phyloP scores from a whole-genome alignment of 2,888 invertebrate species.

The Andricus curvator region DNA sequence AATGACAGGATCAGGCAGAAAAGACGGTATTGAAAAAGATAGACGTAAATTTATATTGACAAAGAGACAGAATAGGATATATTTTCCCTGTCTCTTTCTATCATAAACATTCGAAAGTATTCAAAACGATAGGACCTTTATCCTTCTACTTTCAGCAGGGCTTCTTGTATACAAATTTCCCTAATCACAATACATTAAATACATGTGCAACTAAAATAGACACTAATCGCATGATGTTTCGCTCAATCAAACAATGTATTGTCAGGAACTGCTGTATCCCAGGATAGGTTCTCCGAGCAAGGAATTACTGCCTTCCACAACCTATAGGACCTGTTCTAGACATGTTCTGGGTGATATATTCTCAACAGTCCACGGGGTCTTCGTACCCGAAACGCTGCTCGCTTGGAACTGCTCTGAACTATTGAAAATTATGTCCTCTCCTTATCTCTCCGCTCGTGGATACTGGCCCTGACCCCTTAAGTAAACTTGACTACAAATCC shows the following conservation, averaged over 20 bases:
- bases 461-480: slow-evolving; percentile 51
- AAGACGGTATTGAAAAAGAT: too few relatives aligned
- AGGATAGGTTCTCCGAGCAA: slow-evolving; percentile 56
- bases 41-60: too few relatives aligned
- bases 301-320: slow-evolving; percentile 66
- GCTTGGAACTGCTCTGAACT: slow-evolving; percentile 51
- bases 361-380: slow-evolving; percentile 48
- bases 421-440: slow-evolving; percentile 63
- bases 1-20: too few relatives aligned
- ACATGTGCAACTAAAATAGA: slow-evolving; percentile 2
- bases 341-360: slow-evolving; percentile 66
- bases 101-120: too few relatives aligned
- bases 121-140: too few relatives aligned
- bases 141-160: too few relatives aligned
- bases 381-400: slow-evolving; percentile 5
- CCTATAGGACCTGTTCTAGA: slow-evolving; percentile 64
- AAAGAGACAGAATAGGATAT: too few relatives aligned
- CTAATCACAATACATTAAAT: neutral
- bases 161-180: neutral
- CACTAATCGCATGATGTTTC: neutral
- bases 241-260: slow-evolving; percentile 44
- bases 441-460: slow-evolving; percentile 51
- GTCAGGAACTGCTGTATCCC: slow-evolving; percentile 56
- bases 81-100: too few relatives aligned
- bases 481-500: slow-evolving; percentile 14